phyloP scores from a whole-genome alignment of 1,140 invertebrate species.

The Adelges cooleyi region DNA sequence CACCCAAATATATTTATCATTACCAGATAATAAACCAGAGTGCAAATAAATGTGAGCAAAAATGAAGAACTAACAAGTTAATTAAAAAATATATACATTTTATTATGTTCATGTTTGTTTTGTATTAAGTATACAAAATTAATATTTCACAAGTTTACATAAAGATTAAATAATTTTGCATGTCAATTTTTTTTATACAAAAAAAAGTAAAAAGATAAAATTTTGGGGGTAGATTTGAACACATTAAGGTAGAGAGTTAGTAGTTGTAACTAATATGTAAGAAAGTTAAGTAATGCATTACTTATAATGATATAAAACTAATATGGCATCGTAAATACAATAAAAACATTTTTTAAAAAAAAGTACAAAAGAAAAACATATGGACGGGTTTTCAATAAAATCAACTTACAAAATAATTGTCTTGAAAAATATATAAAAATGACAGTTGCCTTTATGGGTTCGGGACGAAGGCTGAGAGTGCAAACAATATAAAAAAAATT shows the following conservation, averaged over 20 bases:
- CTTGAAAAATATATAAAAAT: slow-evolving; percentile 9
- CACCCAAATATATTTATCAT: slow-evolving; percentile 22
- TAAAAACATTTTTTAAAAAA: slow-evolving; percentile 22
- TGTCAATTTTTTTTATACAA: slow-evolving; percentile 28
- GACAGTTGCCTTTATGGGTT: slow-evolving; percentile 8
- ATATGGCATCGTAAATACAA: slow-evolving; percentile 28
- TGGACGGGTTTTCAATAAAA: slow-evolving; percentile 19
- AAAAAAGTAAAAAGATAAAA: slow-evolving; percentile 22
- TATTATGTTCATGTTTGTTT: slow-evolving; percentile 5
- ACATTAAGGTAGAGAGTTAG: slow-evolving; percentile 9
- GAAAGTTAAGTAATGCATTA: slow-evolving; percentile 24
- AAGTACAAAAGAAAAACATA: slow-evolving; percentile 27
- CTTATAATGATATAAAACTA: slow-evolving; percentile 22
- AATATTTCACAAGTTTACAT: slow-evolving; percentile 25
- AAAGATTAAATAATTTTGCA: slow-evolving; percentile 4
- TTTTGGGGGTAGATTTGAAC: slow-evolving; percentile 1
- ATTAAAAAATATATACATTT: slow-evolving; percentile 27
- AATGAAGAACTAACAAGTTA: slow-evolving; percentile 19
- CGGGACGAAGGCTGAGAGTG: slow-evolving; percentile 25
- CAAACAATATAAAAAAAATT: slow-evolving; percentile 22
- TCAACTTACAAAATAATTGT: slow-evolving; percentile 28
- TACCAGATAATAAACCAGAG: slow-evolving; percentile 24
- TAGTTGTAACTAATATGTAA: neutral
- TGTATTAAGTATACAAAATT: slow-evolving; percentile 29
- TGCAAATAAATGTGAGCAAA: slow-evolving; percentile 28